phyloP scores from a whole-genome alignment of 2,113 vertebrate genomes.

The Tapirus terrestris region DNA sequence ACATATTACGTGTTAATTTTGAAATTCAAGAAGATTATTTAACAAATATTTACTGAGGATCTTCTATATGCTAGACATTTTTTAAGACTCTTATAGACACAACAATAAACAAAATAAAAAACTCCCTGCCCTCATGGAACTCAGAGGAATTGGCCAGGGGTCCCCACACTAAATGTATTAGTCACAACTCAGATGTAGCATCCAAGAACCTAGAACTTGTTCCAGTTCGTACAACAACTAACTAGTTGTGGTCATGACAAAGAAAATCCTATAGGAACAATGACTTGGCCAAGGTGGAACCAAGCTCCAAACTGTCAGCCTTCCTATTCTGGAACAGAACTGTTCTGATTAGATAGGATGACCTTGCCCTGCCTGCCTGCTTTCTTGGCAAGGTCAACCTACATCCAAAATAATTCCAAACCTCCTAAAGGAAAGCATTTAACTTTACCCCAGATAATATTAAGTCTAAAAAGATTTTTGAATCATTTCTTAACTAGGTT shows the following conservation, averaged over 20 bases:
- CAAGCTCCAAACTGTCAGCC: neutral
- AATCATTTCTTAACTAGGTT: neutral
- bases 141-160: neutral
- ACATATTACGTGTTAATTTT: conserved; percentile 1
- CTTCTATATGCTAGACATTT: neutral
- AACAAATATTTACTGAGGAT: neutral
- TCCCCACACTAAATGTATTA: neutral
- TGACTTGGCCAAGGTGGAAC: neutral
- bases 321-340: neutral
- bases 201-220: neutral
- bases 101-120: neutral
- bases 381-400: neutral
- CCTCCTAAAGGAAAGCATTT: neutral
- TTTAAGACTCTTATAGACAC: neutral
- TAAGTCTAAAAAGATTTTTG: neutral
- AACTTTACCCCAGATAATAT: neutral
- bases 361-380: neutral
- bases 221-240: neutral
- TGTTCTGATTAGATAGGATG: neutral
- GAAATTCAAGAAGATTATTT: neutral
- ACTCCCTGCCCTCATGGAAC: neutral
- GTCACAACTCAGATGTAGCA: neutral
- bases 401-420: neutral
- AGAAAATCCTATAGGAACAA: neutral
- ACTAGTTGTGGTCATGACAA: neutral